Conservation (phyloP, 2,797 vertebrate species). For the Lepidocolaptes lacrymiger region DNA sequence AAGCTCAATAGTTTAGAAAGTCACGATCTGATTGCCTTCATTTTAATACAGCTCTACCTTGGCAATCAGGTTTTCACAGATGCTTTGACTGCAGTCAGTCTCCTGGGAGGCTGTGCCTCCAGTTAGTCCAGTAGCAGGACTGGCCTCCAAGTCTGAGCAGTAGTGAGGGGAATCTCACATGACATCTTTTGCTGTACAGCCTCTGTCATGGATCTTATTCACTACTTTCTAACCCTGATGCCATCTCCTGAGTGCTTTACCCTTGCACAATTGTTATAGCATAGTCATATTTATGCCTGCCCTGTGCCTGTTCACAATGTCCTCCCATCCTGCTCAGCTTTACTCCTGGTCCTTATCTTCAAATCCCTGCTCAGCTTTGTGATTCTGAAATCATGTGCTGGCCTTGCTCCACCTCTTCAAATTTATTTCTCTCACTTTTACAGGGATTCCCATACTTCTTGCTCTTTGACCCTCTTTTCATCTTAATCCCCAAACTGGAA, state of each 20-base stretch:
- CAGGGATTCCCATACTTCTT: background rate
- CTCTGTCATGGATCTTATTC: background rate
- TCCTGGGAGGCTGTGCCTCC: background rate
- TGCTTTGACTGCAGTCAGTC: background rate
- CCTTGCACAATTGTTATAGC: background rate
- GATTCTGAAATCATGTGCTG: background rate
- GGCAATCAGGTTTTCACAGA: background rate
- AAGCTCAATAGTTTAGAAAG: background rate
- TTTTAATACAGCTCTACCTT: background rate
- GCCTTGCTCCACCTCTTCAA: background rate
- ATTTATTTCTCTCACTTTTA: background rate
- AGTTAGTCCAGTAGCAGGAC: background rate
- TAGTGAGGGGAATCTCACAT: background rate
- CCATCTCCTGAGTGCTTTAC: background rate
- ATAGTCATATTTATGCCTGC: background rate
- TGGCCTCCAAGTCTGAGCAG: background rate
- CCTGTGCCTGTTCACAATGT: background rate
- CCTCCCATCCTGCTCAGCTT: fast-evolving
- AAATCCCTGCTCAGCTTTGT: background rate
- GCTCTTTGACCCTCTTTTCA: background rate
- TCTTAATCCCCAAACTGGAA: background rate
- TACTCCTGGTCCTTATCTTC: background rate
- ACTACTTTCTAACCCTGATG: background rate
- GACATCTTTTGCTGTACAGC: background rate
- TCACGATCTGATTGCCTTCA: background rate